A percentile compares a stretch with the other conserved stretches of the same genome.
phyloP scores from a whole-genome alignment of 2,888 invertebrate genomes.

The Perizoma affinitatum region DNA sequence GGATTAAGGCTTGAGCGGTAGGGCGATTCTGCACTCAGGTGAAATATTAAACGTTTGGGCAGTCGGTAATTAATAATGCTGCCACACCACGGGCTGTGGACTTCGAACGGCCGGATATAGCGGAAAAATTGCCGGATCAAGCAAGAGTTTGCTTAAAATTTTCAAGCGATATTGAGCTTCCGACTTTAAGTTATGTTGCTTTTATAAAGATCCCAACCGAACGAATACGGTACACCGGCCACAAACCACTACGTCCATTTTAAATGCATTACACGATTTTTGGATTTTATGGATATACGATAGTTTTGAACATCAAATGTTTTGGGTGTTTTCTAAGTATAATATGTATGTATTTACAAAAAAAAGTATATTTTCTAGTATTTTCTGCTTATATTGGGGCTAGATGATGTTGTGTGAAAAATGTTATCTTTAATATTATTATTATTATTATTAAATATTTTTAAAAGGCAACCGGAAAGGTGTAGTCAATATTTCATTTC shows the following conservation, averaged over 20 bases:
- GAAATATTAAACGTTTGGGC: conserved; percentile 77
- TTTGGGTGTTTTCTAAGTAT: too few species aligned
- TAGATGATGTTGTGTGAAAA: too few species aligned
- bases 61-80: conserved; percentile 79
- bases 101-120: conserved; percentile 65
- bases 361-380: too few species aligned
- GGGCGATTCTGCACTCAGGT: conserved; percentile 69
- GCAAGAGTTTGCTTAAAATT: conserved; percentile 61
- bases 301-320: not conserved
- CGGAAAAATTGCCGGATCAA: conserved; percentile 77
- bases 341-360: too few species aligned
- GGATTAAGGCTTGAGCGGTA: conserved; percentile 69
- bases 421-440: too few species aligned
- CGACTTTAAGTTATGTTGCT: conserved; percentile 55
- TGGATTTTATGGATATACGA: conserved; percentile 11
- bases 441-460: too few species aligned
- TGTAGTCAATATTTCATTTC: too few species aligned
- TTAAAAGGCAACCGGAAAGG: too few species aligned
- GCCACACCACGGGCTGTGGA: conserved; percentile 51
- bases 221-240: conserved; percentile 37
- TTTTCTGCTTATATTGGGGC: too few species aligned
- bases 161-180: conserved; percentile 60
- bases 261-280: conserved; percentile 35
- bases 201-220: conserved; percentile 50
- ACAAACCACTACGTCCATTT: conserved; percentile 51